Evolutionary conservation across 2,797 vertebrate genomes (phyloP).

Genomic region (Eospalax fontanierii): DNA sequence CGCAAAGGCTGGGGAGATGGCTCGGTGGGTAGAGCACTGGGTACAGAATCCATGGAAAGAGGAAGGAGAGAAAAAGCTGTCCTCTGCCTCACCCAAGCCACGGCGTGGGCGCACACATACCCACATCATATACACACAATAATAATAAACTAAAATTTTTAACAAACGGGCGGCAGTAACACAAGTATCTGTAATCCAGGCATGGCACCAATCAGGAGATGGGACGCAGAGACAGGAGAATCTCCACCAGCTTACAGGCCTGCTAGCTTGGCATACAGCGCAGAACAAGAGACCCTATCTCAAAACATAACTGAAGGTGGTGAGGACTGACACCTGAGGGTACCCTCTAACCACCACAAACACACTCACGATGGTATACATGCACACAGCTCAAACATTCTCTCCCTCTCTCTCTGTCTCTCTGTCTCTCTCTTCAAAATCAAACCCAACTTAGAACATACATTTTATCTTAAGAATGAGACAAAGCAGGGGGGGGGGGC

Average conservation of each 20-base stretch:
- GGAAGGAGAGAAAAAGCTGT: background rate
- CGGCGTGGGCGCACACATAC: background rate
- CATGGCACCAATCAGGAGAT: too few relatives aligned
- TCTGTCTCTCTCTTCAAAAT: background rate
- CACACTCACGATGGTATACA: background rate
- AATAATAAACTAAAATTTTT: background rate
- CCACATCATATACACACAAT: background rate
- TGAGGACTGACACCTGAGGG: background rate
- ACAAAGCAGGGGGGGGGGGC: background rate
- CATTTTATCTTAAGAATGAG: background rate
- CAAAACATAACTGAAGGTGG: background rate
- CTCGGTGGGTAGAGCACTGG: background rate
- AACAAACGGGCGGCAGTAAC: background rate
- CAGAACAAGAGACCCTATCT: background rate
- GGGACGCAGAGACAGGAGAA: background rate
- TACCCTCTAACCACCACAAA: background rate
- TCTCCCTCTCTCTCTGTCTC: too few relatives aligned
- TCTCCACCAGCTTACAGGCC: background rate
- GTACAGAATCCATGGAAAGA: background rate
- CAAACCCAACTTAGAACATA: constrained; percentile 47
- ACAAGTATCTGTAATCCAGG: background rate
- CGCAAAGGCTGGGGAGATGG: background rate
- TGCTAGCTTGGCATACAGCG: background rate
- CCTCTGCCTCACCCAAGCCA: too few relatives aligned
- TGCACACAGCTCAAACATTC: too few relatives aligned